Conservation (phyloP, 2,797 vertebrate species). For the Enteromius mattozi region DNA sequence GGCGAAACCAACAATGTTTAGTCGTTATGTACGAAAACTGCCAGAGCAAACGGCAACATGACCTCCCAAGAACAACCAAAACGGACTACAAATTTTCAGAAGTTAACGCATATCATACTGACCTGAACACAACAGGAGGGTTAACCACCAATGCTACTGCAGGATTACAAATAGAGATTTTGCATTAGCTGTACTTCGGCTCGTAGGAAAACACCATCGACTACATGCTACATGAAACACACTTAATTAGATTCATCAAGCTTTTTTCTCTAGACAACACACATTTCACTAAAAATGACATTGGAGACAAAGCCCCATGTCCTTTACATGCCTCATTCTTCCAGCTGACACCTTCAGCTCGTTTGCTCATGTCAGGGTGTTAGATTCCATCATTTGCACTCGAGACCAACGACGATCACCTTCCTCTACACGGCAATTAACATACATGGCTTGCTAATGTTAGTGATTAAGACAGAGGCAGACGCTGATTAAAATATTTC, state of each 20-base stretch:
- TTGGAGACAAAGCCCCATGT: conserved; percentile 64
- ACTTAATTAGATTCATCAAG: not conserved
- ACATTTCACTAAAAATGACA: conserved; percentile 45
- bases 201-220: not conserved
- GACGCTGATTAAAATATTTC: conserved; percentile 87
- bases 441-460: conserved; percentile 78
- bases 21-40: conserved; percentile 10
- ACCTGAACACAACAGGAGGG: not conserved
- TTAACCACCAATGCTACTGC: not conserved
- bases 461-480: conserved; percentile 83
- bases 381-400: conserved; percentile 73
- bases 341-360: conserved; percentile 67
- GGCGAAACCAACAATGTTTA: conserved; percentile 23
- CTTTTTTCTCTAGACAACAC: conserved; percentile 12
- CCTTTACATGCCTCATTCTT: conserved; percentile 55
- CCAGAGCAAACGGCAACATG: not conserved
- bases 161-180: not conserved
- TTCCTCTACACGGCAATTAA: conserved; percentile 80
- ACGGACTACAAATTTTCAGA: not conserved
- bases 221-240: not conserved
- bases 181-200: not conserved
- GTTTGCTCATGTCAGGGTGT: conserved; percentile 66
- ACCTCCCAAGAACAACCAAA: not conserved
- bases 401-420: conserved; percentile 71
- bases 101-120: not conserved